phyloP scores from a whole-genome alignment of 1,140 invertebrate genomes.

The Lepidurus packardi region DNA sequence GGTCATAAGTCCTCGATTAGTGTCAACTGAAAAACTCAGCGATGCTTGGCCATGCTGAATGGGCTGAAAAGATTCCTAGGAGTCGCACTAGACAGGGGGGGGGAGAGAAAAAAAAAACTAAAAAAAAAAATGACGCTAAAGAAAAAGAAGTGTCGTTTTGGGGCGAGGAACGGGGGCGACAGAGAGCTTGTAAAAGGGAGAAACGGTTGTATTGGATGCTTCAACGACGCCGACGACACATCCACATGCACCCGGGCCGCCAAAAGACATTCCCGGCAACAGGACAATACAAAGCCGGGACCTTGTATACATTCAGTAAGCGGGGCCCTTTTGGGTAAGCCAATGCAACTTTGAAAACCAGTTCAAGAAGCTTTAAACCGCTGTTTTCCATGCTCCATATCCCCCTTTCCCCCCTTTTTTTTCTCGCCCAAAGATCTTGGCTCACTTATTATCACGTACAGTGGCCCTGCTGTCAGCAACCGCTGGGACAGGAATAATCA shows the following conservation, averaged over 20 bases:
- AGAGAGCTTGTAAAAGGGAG: background rate
- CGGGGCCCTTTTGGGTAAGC: too few species aligned
- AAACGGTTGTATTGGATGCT: constrained; percentile 21
- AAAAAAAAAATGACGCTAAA: background rate
- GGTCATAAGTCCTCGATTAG: background rate
- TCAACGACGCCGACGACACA: background rate
- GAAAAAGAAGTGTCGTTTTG: background rate
- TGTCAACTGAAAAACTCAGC: background rate
- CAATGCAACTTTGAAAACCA: background rate
- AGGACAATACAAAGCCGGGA: background rate
- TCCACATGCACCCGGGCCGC: background rate
- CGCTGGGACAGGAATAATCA: background rate
- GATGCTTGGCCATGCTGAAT: background rate
- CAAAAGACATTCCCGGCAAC: constrained; percentile 9
- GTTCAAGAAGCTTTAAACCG: background rate
- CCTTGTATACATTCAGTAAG: background rate
- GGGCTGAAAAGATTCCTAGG: background rate
- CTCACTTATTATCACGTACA: background rate
- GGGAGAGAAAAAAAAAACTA: background rate
- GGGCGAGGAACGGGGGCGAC: background rate
- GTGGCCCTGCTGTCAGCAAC: background rate
- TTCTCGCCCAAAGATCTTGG: background rate
- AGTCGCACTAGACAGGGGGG: background rate
- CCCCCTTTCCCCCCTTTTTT: background rate
- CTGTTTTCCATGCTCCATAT: background rate